These are phyloP conservation scores for Germaria angustata DNA, from an alignment of 2,888 invertebrate genomes.

Conservation along the genomic window DNA sequence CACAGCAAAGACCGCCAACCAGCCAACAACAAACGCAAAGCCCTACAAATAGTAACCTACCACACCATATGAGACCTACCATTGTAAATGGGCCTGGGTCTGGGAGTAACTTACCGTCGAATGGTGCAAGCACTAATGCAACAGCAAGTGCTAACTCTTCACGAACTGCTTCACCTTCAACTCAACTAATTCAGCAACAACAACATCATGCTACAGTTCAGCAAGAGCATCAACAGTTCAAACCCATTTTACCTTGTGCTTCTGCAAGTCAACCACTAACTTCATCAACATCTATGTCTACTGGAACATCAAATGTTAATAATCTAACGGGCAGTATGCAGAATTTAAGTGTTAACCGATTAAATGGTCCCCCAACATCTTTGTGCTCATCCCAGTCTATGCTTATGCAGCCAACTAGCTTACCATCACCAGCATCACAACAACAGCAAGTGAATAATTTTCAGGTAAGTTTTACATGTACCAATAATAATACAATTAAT, in stretches of 20 bases:
- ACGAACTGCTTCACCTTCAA: conserved; percentile 72
- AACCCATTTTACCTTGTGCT: conserved; percentile 41
- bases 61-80: conserved; percentile 72
- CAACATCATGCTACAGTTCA: conserved; percentile 20
- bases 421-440: conserved; percentile 23
- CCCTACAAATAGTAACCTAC: conserved; percentile 70
- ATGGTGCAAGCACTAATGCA: conserved; percentile 70
- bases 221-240: conserved; percentile 41
- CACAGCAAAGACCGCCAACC: conserved; percentile 48
- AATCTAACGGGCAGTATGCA: conserved; percentile 71
- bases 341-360: conserved; percentile 70
- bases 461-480: conserved; percentile 41
- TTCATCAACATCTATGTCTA: conserved; percentile 2
- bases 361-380: conserved; percentile 62
- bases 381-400: conserved; percentile 13
- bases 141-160: conserved; percentile 76
- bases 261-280: background rate
- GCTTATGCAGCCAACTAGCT: conserved; percentile 28
- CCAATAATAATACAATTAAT: too few species aligned
- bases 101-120: conserved; percentile 69
- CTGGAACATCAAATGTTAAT: conserved; percentile 10
- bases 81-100: conserved; percentile 69
- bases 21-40: conserved; percentile 44
- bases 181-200: conserved; percentile 49
- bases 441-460: conserved; percentile 66